Base-by-base conservation (phyloP, 2,113 vertebrate genomes). In the Erythrocebus patas region DNA sequence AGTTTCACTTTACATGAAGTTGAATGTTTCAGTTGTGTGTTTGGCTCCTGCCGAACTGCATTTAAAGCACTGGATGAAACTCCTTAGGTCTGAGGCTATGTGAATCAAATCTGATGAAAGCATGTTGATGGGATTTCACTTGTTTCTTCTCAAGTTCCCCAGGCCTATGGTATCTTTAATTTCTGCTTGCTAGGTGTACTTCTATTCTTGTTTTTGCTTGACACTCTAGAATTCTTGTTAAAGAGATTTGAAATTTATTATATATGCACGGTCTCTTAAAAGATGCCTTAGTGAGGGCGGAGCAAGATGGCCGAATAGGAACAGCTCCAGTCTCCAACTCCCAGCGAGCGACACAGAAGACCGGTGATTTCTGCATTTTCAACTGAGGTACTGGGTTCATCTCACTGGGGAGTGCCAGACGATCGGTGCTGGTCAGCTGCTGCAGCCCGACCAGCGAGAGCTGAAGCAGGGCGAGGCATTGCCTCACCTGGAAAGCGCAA, bases 1-100 rank as follows among this genome's bases (percentile, higher is more conserved):
- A 38, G 83, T 97, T 98, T 98, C 79, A 55, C 73, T 95, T 98
- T 97, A 95, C 97, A 73, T 90, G 92, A 91, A 96, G 70, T 75
- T 94, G 84, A 95, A 3, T 93, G 79, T 89, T 95, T 97, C n/a
- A 27, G 0, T 72, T 75, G 64, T 97, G 97, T 85, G 96, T 96
- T 97, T 98, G 96, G 97, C 96, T 96, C 32, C 76, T 50, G 27
- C 14, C 76, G 72, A 94, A 59, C n/a, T 89, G 72, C 13, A 55
- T 48, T 87, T 48, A 89, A 78, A 75, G 35, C 12, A 86, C 25
- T 81, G 96, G 93, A 72, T 75, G 75, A 87, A 97, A 93, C 25
- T 68, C 50, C 9, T n/a, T 86, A 88, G 57, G 52, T 93, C 50
- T 97, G 95, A 94, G 95, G 73, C 50, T 86, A n/a, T 76, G 76